These are phyloP conservation scores for Neofelis nebulosa DNA, from an alignment of 2,113 vertebrate species.

Conservation along the genomic window DNA sequence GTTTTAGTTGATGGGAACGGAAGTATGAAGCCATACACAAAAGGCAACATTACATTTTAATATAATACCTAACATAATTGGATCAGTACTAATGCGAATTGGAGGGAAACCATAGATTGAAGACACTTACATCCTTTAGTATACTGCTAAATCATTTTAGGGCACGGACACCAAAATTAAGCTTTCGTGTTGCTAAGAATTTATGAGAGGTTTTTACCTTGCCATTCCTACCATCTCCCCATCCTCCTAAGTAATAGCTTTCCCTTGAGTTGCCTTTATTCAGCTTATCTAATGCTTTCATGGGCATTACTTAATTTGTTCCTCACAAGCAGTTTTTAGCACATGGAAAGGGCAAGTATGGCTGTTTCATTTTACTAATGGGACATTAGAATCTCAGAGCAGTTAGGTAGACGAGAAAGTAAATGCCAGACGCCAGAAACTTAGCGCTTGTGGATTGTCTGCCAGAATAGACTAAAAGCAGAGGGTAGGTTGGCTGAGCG, in stretches of 20 bases:
- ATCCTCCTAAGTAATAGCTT: not conserved
- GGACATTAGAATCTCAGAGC: not conserved
- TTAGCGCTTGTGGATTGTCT: not conserved
- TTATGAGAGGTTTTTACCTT: conserved; percentile 20
- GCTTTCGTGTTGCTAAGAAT: conserved; percentile 33
- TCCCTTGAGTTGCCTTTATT: conserved; percentile 21
- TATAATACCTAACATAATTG: not conserved
- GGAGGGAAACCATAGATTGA: not conserved
- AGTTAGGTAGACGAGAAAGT: not conserved
- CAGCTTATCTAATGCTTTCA: not conserved
- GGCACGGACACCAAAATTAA: not conserved
- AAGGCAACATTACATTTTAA: conserved; percentile 37
- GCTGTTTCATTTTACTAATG: not conserved
- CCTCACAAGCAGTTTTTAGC: not conserved
- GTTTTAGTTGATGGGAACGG: conserved; percentile 22
- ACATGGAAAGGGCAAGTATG: not conserved
- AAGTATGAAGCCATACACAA: not conserved
- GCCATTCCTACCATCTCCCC: not conserved
- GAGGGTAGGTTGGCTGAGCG: not conserved
- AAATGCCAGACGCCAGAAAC: conserved; percentile 8
- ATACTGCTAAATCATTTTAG: conserved; percentile 1
- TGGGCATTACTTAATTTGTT: not conserved
- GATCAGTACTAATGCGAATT: not conserved
- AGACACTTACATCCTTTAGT: not conserved
- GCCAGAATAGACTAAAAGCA: not conserved